Evolutionary conservation across 2,888 invertebrate species (phyloP), one percentile per base, ranked within the genome.

Genomic region (Agrochola macilenta): DNA sequence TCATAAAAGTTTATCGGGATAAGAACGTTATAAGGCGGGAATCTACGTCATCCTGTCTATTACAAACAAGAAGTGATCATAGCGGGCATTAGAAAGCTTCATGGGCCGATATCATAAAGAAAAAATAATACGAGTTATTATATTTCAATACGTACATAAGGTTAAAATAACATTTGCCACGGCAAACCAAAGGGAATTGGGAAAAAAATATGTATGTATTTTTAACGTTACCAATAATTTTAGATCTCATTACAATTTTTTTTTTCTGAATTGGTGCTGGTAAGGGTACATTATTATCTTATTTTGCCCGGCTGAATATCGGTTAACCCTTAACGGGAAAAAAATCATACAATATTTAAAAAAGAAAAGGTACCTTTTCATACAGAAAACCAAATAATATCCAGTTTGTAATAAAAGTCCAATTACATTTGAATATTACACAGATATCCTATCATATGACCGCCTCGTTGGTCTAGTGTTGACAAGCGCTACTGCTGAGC

Each of bases 361-460:
- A 69, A 49, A 11, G 1, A 12, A 58, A 81, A 60, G 52, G 17
- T 39, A 17, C 43, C 5, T 54, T 78, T 70, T 61, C 17, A 76
- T 57, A 57, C 2, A 69, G 1, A 46, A 35, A 30, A 30, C 39
- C 9, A 64, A n/a, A 64, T 54, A 52, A 46, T 65, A 60, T 70
- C 39, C 30, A 30, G 46, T 26, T n/a, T 46, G 30, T 68, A 52
- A 69, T 39, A 17, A 64, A 54, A 52, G 43, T 43, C 30, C 75
- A 70, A 81, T 80, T 75, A 61, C 58, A 71, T 71, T 58, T 26
- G 26, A 58, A 58, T 58, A n/a, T 17, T 17, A 43, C n/a, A n/a
- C 8, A 64, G 35, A 35, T 35, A 35, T 61, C 35, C 12, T 63
- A 2, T 61, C 35, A 35, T 30, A 14, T 64, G 39, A 14, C 14